Percentiles rank a stretch among this genome's conserved stretches.
Evolutionary conservation across 2,113 vertebrate genomes (phyloP).

Genomic region (Pimephales promelas): DNA sequence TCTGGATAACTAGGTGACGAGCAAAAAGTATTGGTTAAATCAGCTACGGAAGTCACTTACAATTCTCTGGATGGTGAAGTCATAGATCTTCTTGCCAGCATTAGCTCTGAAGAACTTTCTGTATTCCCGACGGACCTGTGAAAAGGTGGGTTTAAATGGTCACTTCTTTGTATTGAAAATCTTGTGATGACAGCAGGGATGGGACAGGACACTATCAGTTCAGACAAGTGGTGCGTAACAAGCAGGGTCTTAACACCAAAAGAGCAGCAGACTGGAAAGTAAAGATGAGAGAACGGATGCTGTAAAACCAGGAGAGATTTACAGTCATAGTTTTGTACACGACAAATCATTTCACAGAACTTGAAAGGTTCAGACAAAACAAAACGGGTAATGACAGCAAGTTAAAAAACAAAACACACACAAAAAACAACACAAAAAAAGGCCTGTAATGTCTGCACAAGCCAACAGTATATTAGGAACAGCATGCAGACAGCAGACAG

Average conservation of each 20-base stretch:
- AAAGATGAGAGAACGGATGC: constrained; percentile 9
- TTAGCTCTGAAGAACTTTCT: constrained; percentile 97
- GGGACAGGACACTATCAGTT: constrained; percentile 50
- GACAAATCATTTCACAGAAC: not conserved
- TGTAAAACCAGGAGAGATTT: constrained; percentile 6
- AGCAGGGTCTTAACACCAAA: constrained; percentile 29
- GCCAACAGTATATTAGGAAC: not conserved
- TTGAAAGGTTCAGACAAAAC: not conserved
- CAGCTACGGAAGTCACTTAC: constrained; percentile 77
- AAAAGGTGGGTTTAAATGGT: constrained; percentile 53
- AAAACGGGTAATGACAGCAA: not conserved
- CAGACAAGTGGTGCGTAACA: constrained; percentile 65
- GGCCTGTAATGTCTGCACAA: not conserved
- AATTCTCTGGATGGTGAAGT: constrained; percentile 94
- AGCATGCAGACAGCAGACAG: not conserved
- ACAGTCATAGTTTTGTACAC: not conserved
- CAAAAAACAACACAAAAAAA: not conserved
- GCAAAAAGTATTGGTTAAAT: not conserved
- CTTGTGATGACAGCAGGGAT: not conserved
- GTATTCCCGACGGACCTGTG: constrained; percentile 95
- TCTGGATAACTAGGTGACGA: not conserved
- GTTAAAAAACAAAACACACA: not conserved
- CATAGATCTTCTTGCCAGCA: constrained; percentile 96
- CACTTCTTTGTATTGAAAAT: not conserved
- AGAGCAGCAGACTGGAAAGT: not conserved